Base-by-base conservation (phyloP, 2,113 vertebrate species). In the Setophaga petechia region DNA sequence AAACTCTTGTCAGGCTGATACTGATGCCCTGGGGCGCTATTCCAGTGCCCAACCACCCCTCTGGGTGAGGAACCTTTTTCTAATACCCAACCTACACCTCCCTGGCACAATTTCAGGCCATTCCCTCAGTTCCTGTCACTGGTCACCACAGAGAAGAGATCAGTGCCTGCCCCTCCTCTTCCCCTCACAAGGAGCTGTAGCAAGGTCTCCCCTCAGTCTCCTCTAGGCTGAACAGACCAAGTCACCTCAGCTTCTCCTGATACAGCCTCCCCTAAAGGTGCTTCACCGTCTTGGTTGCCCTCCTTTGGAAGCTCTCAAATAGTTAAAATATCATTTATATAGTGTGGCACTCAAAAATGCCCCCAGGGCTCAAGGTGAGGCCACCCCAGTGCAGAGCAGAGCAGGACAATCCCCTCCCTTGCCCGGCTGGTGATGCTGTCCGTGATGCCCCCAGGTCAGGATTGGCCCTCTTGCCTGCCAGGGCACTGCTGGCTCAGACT, bases 401-500 rank as follows among this genome's bases (percentile, higher is more conserved):
- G 51, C 0, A 0, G 83, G 61, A 49, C 52, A 85, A 2, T 85
- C 24, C 24, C 33, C 30, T 75, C 61, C 35, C 43, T 49, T 75
- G 43, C 30, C 43, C 0, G 0, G 19, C 59, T 28, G 59, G 9
- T 0, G 0, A 2, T 75, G 43, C 61, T 57, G 43, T 2, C 8
- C 35, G 51, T n/a, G 49, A 33, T 84, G 28, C 7, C 33, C 17
- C 9, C 23, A 28, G 35, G 43, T 16, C 59, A 66, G 2, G 1
- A 0, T 2, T 65, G 69, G 6, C 8, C 2, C 24, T 35, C 30
- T 43, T 76, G 61, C 12, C 35, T 67, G 62, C 35, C 44, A 43
- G 25, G 16, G 21, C 44, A 21, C 43, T 51, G 61, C 71, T 58
- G 1, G 5, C 10, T 51, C 14, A 2, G 3, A 2, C n/a, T 58